phyloP scores from a whole-genome alignment of 2,113 vertebrate species.

The Oreochromis tanganicae region DNA sequence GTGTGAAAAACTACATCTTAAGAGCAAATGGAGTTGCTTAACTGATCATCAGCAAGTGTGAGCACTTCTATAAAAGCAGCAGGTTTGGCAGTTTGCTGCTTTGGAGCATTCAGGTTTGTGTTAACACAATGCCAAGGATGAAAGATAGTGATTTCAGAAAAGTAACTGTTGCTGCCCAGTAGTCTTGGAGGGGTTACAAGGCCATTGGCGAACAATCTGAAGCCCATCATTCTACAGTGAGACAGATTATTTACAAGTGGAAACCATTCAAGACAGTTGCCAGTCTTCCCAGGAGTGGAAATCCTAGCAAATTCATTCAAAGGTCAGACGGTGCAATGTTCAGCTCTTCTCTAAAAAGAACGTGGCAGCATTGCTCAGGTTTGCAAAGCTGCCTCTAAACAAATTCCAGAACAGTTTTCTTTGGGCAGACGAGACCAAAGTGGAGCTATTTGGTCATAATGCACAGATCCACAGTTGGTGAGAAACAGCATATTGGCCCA shows the following conservation, averaged over 20 bases:
- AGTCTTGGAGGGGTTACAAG: background rate
- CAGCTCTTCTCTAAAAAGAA: background rate
- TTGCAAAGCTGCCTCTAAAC: background rate
- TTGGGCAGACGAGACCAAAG: background rate
- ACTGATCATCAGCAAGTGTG: background rate
- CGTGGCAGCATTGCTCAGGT: background rate
- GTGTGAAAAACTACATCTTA: background rate
- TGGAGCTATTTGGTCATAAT: background rate
- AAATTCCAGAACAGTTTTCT: background rate
- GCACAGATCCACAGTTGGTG: background rate
- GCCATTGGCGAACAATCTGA: background rate
- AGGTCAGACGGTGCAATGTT: background rate
- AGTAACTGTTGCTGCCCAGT: background rate
- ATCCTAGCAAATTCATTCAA: background rate
- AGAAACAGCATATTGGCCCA: background rate
- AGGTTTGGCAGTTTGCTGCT: background rate
- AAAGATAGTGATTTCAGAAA: background rate
- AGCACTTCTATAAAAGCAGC: background rate
- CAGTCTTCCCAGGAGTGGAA: background rate
- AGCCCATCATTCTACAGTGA: background rate
- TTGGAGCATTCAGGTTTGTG: background rate
- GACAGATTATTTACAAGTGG: background rate
- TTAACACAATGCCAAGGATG: background rate
- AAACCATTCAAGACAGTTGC: background rate
- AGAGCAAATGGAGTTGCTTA: background rate